Conservation (phyloP, 1,140 invertebrate species). For the Doryteuthis pealeii region DNA sequence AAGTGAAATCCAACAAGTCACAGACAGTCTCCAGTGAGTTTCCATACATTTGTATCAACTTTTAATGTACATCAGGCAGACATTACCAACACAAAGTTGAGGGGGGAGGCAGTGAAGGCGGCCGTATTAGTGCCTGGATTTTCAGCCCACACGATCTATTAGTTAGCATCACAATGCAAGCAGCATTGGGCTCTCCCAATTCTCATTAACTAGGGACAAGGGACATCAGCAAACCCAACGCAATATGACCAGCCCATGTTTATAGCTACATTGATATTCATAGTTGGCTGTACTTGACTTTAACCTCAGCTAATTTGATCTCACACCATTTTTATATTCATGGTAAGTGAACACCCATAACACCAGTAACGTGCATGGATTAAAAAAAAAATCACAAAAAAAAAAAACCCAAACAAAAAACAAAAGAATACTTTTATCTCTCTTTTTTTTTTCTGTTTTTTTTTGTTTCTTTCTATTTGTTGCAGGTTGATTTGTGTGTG, state of each 20-base stretch:
- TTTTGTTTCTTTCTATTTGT: too few relatives aligned
- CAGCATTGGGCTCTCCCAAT: not conserved
- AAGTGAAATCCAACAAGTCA: constrained; percentile 4
- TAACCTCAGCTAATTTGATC: constrained; percentile 1
- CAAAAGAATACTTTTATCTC: too few relatives aligned
- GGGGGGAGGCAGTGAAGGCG: not conserved
- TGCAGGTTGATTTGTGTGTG: too few relatives aligned
- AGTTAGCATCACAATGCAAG: constrained; percentile 4
- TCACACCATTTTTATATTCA: constrained; percentile 8
- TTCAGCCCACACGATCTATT: constrained; percentile 2
- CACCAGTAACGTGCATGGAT: not conserved
- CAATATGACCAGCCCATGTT: constrained; percentile 4
- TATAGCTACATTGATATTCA: constrained; percentile 11
- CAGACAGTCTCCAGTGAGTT: constrained; percentile 6
- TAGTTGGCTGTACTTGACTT: constrained; percentile 8
- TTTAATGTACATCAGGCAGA: constrained; percentile 8
- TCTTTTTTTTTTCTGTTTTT: too few relatives aligned
- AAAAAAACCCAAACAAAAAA: too few relatives aligned
- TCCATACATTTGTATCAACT: constrained; percentile 4
- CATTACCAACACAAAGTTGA: not conserved
- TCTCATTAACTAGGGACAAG: not conserved
- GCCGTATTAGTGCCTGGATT: not conserved
- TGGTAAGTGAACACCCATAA: constrained; percentile 9
- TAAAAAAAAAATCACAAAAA: not conserved
- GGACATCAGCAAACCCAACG: not conserved